These are phyloP conservation scores for Hyla sarda DNA, from an alignment of 2,113 vertebrate genomes.

Conservation along the genomic window DNA sequence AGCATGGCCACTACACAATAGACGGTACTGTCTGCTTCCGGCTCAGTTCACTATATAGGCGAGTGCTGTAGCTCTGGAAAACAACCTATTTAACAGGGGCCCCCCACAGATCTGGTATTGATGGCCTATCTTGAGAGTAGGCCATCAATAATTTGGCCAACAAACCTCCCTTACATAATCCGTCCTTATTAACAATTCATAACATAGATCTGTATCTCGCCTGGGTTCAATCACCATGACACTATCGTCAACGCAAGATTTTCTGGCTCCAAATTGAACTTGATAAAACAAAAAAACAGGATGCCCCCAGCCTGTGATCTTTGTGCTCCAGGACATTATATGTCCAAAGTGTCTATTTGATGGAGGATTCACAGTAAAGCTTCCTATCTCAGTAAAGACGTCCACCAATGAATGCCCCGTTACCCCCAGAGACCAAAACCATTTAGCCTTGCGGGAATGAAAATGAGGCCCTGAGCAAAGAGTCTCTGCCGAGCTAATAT, in stretches of 20 bases:
- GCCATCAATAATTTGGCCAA: no score
- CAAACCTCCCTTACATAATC: neutral
- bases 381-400: neutral
- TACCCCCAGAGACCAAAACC: slow-evolving; percentile 57
- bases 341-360: slow-evolving; percentile 42
- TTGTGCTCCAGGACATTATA: slow-evolving; percentile 19
- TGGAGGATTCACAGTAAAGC: slow-evolving; percentile 34
- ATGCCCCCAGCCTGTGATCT: slow-evolving; percentile 28
- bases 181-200: neutral
- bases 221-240: slow-evolving; percentile 37
- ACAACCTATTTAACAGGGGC: no score
- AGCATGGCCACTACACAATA: no score
- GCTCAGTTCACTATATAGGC: no score
- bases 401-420: slow-evolving; percentile 47
- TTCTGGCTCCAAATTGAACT: slow-evolving; percentile 12
- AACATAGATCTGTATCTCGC: neutral
- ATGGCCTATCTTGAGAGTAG: no score
- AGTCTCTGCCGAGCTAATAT: slow-evolving; percentile 59
- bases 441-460: slow-evolving; percentile 42
- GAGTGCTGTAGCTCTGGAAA: no score
- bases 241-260: slow-evolving; percentile 6
- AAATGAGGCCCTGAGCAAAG: slow-evolving; percentile 42
- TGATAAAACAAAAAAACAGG: slow-evolving; percentile 23
- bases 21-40: no score
- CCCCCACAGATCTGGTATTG: no score